Conservation (phyloP, 2,888 invertebrate species). For the Apodemia mormo region DNA sequence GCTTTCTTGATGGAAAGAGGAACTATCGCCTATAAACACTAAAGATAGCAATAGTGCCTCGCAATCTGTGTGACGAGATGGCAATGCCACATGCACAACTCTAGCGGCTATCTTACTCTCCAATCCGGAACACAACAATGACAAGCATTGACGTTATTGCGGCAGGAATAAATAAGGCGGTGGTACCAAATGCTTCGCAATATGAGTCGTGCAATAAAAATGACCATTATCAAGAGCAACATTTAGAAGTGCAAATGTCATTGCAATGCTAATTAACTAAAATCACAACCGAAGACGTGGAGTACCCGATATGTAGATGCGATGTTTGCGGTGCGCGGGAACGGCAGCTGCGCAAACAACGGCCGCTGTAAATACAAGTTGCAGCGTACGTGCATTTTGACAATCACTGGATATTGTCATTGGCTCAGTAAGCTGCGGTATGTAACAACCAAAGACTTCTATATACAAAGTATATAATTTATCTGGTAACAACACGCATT, state of each 20-base stretch:
- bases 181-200: too few relatives aligned
- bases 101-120: too few relatives aligned
- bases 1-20: too few relatives aligned
- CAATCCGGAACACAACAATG: too few relatives aligned
- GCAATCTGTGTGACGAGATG: too few relatives aligned
- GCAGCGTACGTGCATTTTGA: background rate
- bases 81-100: too few relatives aligned
- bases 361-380: constrained; percentile 9
- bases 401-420: constrained; percentile 4
- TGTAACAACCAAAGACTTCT: background rate
- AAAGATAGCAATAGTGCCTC: too few relatives aligned
- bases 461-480: too few relatives aligned
- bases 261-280: constrained; percentile 33
- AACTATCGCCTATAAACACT: too few relatives aligned
- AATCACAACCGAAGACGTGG: constrained; percentile 33
- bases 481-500: background rate
- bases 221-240: background rate
- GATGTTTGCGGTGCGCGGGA: constrained; percentile 28
- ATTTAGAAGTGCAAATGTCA: constrained; percentile 3
- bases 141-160: too few relatives aligned
- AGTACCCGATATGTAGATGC: constrained; percentile 23
- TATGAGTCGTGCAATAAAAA: too few relatives aligned
- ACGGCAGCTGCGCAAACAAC: constrained; percentile 27
- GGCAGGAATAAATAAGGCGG: too few relatives aligned
- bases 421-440: background rate